Conservation (phyloP, 2,888 invertebrate genomes). For the Lasioglossum leucozonium region DNA sequence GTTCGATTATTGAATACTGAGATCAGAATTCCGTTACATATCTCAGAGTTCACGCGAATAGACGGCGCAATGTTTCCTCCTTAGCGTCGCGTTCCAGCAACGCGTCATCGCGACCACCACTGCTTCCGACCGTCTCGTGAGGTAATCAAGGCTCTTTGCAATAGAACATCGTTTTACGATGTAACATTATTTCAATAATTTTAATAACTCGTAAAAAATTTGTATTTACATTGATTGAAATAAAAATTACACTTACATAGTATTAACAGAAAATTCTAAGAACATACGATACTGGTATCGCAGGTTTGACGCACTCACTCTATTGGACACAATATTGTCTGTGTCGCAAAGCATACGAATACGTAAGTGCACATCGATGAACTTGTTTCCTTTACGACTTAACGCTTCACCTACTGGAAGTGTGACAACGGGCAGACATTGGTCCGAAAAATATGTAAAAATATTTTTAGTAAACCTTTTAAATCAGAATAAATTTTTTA, state of each 20-base stretch:
- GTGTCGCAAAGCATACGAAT: not conserved
- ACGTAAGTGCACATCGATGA: not conserved
- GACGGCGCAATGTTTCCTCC: not conserved
- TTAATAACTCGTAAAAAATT: slow-evolving; percentile 1
- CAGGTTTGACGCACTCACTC: not conserved
- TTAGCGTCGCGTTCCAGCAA: too few relatives aligned
- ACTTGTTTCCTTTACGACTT: not conserved
- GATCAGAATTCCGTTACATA: not conserved
- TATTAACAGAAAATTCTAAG: not conserved
- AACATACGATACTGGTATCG: not conserved
- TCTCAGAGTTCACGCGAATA: not conserved
- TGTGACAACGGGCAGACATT: too few relatives aligned
- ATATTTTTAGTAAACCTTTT: too few relatives aligned
- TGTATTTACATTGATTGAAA: not conserved
- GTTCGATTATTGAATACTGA: not conserved
- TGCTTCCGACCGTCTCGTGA: not conserved
- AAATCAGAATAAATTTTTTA: too few relatives aligned
- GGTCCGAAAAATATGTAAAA: too few relatives aligned
- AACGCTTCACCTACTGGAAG: too few relatives aligned
- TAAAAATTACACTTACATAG: not conserved
- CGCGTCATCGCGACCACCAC: not conserved
- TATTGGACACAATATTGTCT: not conserved
- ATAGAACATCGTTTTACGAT: not conserved
- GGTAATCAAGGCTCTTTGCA: not conserved
- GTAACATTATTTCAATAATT: not conserved